Evolutionary conservation across 2,113 vertebrate species (phyloP).

Genomic region (Hemicordylus capensis): DNA sequence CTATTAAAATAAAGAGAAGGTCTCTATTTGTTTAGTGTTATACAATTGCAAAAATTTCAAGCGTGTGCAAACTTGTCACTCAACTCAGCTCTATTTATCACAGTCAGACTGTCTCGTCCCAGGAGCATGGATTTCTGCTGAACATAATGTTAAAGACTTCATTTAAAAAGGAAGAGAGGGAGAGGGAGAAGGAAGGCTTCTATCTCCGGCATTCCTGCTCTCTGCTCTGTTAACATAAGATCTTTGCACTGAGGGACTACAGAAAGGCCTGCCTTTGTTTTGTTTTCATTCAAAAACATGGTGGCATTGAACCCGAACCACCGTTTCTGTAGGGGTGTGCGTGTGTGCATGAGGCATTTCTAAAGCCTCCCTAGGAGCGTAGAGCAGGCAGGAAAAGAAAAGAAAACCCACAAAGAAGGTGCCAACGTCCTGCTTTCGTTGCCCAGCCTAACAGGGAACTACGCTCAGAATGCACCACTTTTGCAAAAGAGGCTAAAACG

Average conservation of each 20-base stretch:
- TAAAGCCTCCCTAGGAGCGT: background rate
- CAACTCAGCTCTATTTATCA: constrained; percentile 45
- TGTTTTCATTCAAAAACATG: constrained; percentile 10
- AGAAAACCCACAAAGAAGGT: too few species aligned
- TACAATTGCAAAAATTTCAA: constrained; percentile 72
- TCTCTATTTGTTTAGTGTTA: constrained; percentile 72
- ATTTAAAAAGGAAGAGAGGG: background rate
- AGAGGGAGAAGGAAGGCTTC: background rate
- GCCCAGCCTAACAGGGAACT: background rate
- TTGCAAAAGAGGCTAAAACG: background rate
- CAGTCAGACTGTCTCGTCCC: constrained; percentile 58
- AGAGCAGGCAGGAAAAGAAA: background rate
- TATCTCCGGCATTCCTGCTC: constrained; percentile 6
- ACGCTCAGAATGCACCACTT: background rate
- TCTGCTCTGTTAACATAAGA: background rate
- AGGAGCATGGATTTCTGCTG: constrained; percentile 26
- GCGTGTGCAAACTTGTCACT: constrained; percentile 72
- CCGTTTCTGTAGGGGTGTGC: background rate
- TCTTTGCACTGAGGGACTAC: background rate
- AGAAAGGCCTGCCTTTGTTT: constrained; percentile 2
- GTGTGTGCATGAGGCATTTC: background rate
- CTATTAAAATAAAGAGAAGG: constrained; percentile 63
- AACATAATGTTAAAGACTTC: constrained; percentile 44
- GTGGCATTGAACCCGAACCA: background rate
- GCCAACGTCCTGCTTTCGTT: background rate